phyloP scores from a whole-genome alignment of 2,888 invertebrate species.

The Stegophylla sp. region DNA sequence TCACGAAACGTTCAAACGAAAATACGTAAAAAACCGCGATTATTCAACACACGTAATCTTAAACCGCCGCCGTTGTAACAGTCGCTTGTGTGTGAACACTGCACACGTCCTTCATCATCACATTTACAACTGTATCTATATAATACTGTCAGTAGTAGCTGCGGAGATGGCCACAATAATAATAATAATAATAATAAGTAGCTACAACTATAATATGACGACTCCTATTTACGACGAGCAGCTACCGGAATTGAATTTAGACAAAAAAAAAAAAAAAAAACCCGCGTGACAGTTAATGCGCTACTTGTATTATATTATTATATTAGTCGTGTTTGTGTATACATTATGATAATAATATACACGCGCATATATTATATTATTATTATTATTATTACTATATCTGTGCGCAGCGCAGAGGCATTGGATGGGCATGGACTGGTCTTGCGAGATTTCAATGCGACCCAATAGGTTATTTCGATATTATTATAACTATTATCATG shows the following conservation, averaged over 20 bases:
- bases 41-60: too few relatives aligned
- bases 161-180: too few relatives aligned
- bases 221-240: not conserved
- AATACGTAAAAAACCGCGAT: not conserved
- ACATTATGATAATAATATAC: not conserved
- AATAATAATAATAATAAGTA: too few relatives aligned
- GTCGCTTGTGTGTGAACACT: not conserved
- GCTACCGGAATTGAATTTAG: constrained; percentile 37
- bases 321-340: not conserved
- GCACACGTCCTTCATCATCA: not conserved
- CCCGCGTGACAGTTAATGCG: not conserved
- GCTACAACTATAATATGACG: too few relatives aligned
- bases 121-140: too few relatives aligned
- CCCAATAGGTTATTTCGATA: too few relatives aligned
- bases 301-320: too few relatives aligned
- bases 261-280: constrained; percentile 6
- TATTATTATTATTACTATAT: too few relatives aligned
- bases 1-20: not conserved
- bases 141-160: too few relatives aligned
- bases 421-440: constrained; percentile 17
- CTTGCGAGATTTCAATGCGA: not conserved
- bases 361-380: not conserved
- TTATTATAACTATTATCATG: too few relatives aligned
- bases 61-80: too few relatives aligned
- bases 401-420: not conserved